Evolutionary conservation across 1,140 invertebrate species (phyloP), one percentile per base, ranked within the genome.

Genomic region (Monomorium pharaonis): DNA sequence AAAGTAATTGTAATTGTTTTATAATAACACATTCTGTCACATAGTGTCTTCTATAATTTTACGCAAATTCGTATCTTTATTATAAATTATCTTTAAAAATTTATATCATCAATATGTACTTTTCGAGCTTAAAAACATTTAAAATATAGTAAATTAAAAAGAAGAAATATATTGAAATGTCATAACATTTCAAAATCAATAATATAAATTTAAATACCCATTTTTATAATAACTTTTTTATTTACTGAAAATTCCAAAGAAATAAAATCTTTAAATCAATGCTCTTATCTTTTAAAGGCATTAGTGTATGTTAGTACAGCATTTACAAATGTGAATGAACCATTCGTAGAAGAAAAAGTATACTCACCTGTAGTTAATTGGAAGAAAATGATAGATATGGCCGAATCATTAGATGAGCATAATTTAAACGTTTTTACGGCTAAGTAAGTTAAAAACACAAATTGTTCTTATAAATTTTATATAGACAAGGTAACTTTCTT

Each of bases 361-460:
- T 99, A 99, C 94, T 97, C 98, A 1, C 96, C 97, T 0, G 96
- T 97, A n/a, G 96, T 97, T 0, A 97, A 99, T 92, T 99, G 99
- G 95, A 96, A 97, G 75, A 97, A 98, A 90, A 96, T 98, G 0
- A 97, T 99, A 21, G 96, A 97, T 84, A 96, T 98, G 42, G 97
- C 97, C 16, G 98, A 99, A 94, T 97, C 96, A 86, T 95, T 98
- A 84, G 97, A 98, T 85, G 96, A 97, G n/a, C 95, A 97, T 74
- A 94, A 96, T 2, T 91, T 99, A 3, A 95, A 96, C 80, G 94
- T 96, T 4, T 94, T 98, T 24, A 97, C 97, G 47, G 92, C 96
- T 5, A 97, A 98, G 97, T 96, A 93, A 93, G 94, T 47, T 3
- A 30, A 1, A 47, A 24, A 30, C 0, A 9, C 0, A 67, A 47